Percentiles rank a stretch among this genome's conserved stretches.
Evolutionary conservation across 1,140 invertebrate species (phyloP).

Genomic region (Charaxes varanes): DNA sequence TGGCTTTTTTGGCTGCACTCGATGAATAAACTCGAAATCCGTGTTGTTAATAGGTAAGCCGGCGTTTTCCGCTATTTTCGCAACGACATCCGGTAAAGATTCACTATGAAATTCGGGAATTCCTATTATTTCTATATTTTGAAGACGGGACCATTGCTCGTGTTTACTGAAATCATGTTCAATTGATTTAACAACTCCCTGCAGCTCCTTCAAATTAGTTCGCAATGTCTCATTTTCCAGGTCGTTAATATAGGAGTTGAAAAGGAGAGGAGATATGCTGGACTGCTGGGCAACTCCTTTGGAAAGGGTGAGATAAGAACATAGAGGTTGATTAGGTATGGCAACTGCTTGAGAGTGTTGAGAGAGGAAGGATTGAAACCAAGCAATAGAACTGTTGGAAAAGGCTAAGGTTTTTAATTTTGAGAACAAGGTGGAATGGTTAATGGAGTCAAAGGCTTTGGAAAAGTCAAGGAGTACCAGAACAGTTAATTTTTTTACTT

Average conservation of each 20-base stretch:
- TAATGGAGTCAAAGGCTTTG: no score
- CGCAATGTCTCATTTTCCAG: neutral
- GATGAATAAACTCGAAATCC: neutral
- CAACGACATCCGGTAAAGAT: neutral
- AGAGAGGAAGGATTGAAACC: no score
- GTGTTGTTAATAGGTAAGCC: neutral
- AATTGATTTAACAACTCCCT: neutral
- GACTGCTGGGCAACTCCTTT: neutral
- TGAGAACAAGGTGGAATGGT: no score
- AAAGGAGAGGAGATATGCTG: no score
- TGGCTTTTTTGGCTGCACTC: constrained; percentile 1
- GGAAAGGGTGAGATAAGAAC: no score
- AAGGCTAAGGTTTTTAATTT: no score
- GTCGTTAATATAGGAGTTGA: no score
- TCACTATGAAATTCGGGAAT: constrained; percentile 1
- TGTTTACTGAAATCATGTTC: neutral
- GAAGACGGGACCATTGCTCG: neutral
- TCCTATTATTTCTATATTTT: neutral
- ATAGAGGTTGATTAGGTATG: no score
- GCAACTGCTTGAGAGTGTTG: no score
- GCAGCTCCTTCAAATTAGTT: neutral
- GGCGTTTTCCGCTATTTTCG: constrained; percentile 1
- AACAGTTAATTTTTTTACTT: no score
- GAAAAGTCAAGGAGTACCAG: no score
- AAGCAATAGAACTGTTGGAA: no score